phyloP scores from a whole-genome alignment of 2,113 vertebrate species.

The Ciconia boyciana region DNA sequence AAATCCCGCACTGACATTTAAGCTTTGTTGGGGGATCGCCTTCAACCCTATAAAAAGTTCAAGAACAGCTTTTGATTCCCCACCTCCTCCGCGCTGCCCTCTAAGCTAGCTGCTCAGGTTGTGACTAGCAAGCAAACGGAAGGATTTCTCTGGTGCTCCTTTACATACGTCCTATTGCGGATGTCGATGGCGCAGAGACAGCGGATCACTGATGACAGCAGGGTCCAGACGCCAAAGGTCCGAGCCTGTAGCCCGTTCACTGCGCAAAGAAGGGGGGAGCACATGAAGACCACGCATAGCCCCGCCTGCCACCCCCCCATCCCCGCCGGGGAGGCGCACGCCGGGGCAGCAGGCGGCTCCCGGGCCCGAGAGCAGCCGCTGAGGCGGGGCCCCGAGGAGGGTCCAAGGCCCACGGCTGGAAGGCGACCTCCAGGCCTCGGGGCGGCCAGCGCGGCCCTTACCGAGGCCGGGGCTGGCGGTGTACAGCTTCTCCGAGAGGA shows the following conservation, averaged over 20 bases:
- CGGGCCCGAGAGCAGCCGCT: background rate
- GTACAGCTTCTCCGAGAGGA: slow-evolving; percentile 94
- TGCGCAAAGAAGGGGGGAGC: slow-evolving; percentile 44
- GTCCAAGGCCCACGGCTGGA: background rate
- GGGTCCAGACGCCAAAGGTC: slow-evolving; percentile 94
- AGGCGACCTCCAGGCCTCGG: background rate
- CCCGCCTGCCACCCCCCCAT: too few relatives aligned
- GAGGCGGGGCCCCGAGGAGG: background rate
- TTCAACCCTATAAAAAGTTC: background rate
- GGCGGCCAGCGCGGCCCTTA: slow-evolving; percentile 50
- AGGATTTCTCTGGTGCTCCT: background rate
- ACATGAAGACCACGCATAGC: background rate
- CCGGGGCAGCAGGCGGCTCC: background rate
- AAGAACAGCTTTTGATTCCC: background rate
- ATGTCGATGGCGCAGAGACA: slow-evolving; percentile 94
- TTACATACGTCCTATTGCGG: slow-evolving; percentile 89
- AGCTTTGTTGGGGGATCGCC: background rate
- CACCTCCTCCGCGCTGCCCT: background rate
- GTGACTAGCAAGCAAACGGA: background rate
- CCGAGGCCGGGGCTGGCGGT: slow-evolving; percentile 88
- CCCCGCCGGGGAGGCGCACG: background rate
- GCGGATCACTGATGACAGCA: slow-evolving; percentile 92
- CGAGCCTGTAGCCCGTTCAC: slow-evolving; percentile 97
- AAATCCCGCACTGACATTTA: background rate
- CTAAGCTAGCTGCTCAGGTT: background rate